These are phyloP conservation scores for Cataglyphis cursor DNA, from an alignment of 2,888 invertebrate genomes.

Conservation along the genomic window DNA sequence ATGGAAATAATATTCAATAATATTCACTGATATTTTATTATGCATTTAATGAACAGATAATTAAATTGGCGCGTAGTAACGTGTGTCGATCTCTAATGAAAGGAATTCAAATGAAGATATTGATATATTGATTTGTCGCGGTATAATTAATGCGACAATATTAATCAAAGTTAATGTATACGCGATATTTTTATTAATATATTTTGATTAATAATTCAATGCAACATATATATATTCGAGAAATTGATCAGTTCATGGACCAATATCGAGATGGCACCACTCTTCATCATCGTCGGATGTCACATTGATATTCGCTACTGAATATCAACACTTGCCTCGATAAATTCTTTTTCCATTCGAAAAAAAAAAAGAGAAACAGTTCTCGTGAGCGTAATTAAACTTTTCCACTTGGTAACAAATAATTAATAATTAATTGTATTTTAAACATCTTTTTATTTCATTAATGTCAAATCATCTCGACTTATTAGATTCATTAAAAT, in stretches of 20 bases:
- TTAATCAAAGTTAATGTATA: constrained; percentile 8
- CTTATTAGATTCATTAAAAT: background rate
- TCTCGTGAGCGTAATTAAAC: background rate
- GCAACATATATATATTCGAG: constrained; percentile 19
- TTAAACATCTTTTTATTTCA: background rate
- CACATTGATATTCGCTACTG: constrained; percentile 81
- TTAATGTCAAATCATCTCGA: background rate
- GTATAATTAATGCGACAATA: background rate
- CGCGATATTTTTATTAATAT: constrained; percentile 16
- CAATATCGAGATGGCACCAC: constrained; percentile 82
- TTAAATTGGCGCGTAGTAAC: constrained; percentile 13
- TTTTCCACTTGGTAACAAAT: background rate
- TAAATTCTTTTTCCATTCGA: background rate
- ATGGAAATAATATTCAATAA: constrained; percentile 7
- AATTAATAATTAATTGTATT: background rate
- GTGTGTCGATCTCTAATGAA: constrained; percentile 7
- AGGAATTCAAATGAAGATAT: background rate
- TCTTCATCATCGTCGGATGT: constrained; percentile 75
- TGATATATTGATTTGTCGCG: constrained; percentile 24
- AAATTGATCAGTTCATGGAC: constrained; percentile 61
- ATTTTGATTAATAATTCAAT: constrained; percentile 35
- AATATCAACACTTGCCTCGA: constrained; percentile 25
- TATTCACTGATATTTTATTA: background rate
- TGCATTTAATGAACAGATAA: constrained; percentile 11
- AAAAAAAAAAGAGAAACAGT: background rate